Percentiles rank a stretch among this genome's conserved stretches.
phyloP scores from a whole-genome alignment of 2,888 invertebrate species.

The Brachypalpus laphriformis region DNA sequence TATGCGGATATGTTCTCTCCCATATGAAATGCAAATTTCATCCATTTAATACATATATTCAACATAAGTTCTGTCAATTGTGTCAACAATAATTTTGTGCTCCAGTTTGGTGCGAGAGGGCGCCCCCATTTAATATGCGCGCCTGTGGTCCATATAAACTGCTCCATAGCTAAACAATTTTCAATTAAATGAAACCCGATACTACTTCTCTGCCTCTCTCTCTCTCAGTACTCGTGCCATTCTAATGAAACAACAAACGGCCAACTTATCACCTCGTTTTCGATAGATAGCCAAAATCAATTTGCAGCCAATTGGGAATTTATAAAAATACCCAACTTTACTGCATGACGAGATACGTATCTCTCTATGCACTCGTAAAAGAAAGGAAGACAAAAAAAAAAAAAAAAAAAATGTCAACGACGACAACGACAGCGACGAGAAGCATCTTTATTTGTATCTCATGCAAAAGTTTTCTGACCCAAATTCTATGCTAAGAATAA shows the following conservation, averaged over 20 bases:
- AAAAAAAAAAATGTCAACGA: conserved; percentile 41
- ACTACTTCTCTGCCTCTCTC: too few species aligned
- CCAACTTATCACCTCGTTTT: conserved; percentile 24
- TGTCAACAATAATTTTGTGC: conserved; percentile 9
- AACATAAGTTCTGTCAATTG: conserved; percentile 2
- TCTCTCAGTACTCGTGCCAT: neutral
- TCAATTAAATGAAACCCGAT: conserved; percentile 61
- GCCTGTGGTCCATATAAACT: neutral
- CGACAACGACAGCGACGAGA: conserved; percentile 4
- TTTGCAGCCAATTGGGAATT: conserved; percentile 61
- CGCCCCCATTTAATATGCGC: neutral
- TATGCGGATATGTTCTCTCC: neutral
- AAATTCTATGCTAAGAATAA: conserved; percentile 73
- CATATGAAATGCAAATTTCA: conserved; percentile 40
- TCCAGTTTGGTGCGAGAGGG: neutral
- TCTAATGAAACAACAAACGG: conserved; percentile 14
- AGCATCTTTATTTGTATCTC: conserved; percentile 43
- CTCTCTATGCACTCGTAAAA: conserved; percentile 1
- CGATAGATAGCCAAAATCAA: conserved; percentile 53
- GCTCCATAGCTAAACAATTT: conserved; percentile 29
- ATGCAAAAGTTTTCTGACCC: conserved; percentile 71
- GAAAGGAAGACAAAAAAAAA: conserved; percentile 9
- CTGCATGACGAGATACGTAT: neutral
- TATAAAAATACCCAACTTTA: conserved; percentile 50
- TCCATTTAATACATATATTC: neutral